phyloP scores from a whole-genome alignment of 1,140 invertebrate genomes.

The Meloidogyne floridensis region DNA sequence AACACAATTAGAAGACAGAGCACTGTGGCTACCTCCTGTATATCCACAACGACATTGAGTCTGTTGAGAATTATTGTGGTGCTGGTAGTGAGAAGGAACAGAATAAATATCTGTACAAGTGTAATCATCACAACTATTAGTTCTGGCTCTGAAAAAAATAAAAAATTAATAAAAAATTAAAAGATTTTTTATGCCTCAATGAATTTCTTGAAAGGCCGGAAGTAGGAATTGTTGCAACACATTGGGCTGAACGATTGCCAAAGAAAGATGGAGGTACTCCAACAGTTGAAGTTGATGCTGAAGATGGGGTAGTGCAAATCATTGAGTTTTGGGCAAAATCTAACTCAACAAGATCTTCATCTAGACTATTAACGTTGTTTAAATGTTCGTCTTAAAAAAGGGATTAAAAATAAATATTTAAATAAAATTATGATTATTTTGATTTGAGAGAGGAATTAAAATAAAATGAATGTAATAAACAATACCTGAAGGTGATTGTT shows the following conservation, averaged over 20 bases:
- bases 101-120: neutral
- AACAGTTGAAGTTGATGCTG: neutral
- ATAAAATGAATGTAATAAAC: neutral
- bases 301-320: neutral
- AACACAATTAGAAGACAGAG: neutral
- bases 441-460: no score
- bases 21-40: neutral
- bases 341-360: slow-evolving; percentile 37
- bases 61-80: neutral
- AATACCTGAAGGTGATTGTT: neutral
- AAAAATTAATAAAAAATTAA: slow-evolving; percentile 12
- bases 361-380: slow-evolving; percentile 9
- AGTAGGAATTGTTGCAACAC: slow-evolving; percentile 13
- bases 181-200: neutral
- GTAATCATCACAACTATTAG: slow-evolving; percentile 25
- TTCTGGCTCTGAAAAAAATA: slow-evolving; percentile 15
- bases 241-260: slow-evolving; percentile 21
- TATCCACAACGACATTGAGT: neutral
- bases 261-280: neutral
- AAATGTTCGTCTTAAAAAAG: neutral
- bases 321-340: slow-evolving; percentile 26
- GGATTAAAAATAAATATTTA: neutral
- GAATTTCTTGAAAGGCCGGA: slow-evolving; percentile 8
- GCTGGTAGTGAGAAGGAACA: neutral
- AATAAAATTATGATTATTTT: no score